Percentiles rank a stretch among this genome's conserved stretches.
Evolutionary conservation across 2,888 invertebrate genomes (phyloP).

Genomic region (Smittia aterrima): DNA sequence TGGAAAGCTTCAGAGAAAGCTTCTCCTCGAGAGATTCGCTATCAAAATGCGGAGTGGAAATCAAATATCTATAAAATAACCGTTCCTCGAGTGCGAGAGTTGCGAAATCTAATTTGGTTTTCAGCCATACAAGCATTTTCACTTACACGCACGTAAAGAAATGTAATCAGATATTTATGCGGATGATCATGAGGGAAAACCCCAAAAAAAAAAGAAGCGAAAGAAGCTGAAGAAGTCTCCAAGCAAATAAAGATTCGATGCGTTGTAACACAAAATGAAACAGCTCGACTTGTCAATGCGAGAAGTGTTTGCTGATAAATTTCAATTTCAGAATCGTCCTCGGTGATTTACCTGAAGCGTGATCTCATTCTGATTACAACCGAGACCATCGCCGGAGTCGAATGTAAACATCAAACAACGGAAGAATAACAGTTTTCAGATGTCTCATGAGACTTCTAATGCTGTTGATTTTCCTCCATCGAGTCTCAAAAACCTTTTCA

Average conservation of each 20-base stretch:
- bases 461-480: too few species aligned
- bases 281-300: neutral
- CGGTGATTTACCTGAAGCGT: neutral
- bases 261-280: neutral
- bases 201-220: neutral
- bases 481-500: too few species aligned
- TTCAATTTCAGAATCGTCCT: neutral
- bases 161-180: conserved; percentile 31
- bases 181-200: neutral
- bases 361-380: conserved; percentile 12
- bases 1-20: too few species aligned
- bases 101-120: conserved; percentile 2
- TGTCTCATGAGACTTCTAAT: too few species aligned
- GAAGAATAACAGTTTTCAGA: too few species aligned
- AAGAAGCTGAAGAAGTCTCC: neutral
- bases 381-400: neutral
- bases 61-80: neutral
- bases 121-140: conserved; percentile 11
- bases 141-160: conserved; percentile 31
- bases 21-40: neutral
- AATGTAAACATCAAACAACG: neutral
- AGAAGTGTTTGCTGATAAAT: conserved; percentile 21
- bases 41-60: neutral
- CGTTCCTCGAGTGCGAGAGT: neutral
- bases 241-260: conserved; percentile 24